Conservation (phyloP, 2,797 vertebrate genomes). For the Acanthurus leucopareius region DNA sequence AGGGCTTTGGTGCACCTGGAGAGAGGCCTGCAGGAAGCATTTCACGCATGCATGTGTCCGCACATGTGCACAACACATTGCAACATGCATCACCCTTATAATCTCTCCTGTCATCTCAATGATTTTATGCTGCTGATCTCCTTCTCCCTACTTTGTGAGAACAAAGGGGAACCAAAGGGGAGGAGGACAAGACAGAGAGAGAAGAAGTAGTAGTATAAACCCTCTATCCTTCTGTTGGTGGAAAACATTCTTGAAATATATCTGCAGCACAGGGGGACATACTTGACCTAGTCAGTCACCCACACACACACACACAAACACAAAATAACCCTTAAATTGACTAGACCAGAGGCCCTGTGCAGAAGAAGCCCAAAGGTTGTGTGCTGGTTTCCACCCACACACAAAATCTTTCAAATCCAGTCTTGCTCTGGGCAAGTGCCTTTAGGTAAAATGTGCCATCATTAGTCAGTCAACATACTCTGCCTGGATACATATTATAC, state of each 20-base stretch:
- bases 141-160: not conserved
- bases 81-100: not conserved
- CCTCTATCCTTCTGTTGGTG: constrained; percentile 52
- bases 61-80: not conserved
- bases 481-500: constrained; percentile 1
- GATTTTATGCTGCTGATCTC: constrained; percentile 15
- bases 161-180: not conserved
- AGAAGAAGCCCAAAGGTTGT: constrained; percentile 26
- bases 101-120: constrained; percentile 8
- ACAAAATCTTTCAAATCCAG: constrained; percentile 8
- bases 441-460: not conserved
- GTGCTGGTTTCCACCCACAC: constrained; percentile 40
- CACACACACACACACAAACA: constrained; percentile 14
- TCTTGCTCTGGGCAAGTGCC: too few relatives aligned
- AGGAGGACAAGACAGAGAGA: not conserved
- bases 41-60: constrained; percentile 3
- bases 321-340: constrained; percentile 40
- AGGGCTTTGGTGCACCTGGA: constrained; percentile 44
- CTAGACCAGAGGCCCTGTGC: constrained; percentile 22
- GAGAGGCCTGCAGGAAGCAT: constrained; percentile 15
- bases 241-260: constrained; percentile 78
- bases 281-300: constrained; percentile 51
- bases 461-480: constrained; percentile 18
- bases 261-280: constrained; percentile 60
- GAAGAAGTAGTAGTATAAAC: constrained; percentile 32